phyloP scores from a whole-genome alignment of 1,140 invertebrate species.

The Dreissena polymorpha region DNA sequence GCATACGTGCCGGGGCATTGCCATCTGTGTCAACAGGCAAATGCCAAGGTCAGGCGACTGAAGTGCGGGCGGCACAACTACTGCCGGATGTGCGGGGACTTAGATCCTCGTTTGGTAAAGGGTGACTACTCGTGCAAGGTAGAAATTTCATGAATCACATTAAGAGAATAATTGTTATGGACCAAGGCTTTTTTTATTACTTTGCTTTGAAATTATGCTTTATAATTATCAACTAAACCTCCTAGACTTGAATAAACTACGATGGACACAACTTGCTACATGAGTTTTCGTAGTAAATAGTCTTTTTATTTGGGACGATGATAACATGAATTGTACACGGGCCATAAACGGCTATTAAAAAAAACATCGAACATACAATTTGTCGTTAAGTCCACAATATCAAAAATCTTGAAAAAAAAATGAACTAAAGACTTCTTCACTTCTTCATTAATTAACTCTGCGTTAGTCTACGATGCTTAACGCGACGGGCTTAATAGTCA shows the following conservation, averaged over 20 bases:
- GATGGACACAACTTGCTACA: not conserved
- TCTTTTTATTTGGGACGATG: not conserved
- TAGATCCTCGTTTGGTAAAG: slow-evolving; percentile 21
- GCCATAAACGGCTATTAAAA: not conserved
- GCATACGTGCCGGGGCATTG: slow-evolving; percentile 15
- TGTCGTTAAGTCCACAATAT: no score
- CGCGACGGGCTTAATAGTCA: no score
- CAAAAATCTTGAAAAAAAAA: no score
- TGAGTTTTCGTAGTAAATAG: not conserved
- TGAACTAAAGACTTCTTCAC: no score
- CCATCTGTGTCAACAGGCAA: slow-evolving; percentile 21
- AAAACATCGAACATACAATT: no score
- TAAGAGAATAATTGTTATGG: not conserved
- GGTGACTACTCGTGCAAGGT: slow-evolving; percentile 38
- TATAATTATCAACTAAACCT: not conserved
- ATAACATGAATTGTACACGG: not conserved
- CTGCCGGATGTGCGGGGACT: slow-evolving; percentile 28
- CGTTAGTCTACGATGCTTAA: no score
- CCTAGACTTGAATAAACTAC: no score
- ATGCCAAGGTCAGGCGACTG: not conserved
- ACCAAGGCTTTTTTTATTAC: not conserved
- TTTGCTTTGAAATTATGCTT: not conserved
- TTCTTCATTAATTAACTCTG: no score
- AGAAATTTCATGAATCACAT: not conserved
- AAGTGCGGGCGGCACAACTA: slow-evolving; percentile 30